Conservation (phyloP, 2,888 invertebrate genomes). For the Lepidochrysops patricia region DNA sequence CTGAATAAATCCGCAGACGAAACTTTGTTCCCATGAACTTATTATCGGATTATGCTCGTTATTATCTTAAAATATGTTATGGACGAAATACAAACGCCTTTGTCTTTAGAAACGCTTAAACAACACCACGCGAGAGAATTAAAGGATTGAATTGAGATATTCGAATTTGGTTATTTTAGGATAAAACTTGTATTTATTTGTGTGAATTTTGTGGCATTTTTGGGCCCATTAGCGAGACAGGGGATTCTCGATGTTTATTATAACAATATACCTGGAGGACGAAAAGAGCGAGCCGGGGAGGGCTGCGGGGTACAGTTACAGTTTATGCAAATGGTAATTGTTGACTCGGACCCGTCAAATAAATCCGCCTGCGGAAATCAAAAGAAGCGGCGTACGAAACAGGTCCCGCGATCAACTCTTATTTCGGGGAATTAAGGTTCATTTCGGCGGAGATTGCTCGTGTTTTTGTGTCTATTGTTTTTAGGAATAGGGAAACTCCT, state of each 20-base stretch:
- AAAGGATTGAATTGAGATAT: background rate
- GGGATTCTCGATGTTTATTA: background rate
- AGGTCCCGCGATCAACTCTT: background rate
- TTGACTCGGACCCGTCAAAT: background rate
- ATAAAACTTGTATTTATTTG: background rate
- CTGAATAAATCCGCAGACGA: background rate
- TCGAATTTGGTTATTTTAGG: background rate
- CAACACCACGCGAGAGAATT: background rate
- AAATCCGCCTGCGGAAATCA: slow-evolving; percentile 7
- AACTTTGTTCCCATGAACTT: slow-evolving; percentile 5
- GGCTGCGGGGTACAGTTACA: background rate
- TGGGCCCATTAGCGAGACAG: background rate
- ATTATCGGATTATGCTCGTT: slow-evolving; percentile 5
- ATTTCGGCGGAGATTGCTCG: background rate
- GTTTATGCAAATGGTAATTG: slow-evolving; percentile 9
- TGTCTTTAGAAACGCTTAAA: background rate
- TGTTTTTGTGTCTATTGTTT: background rate
- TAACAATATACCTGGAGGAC: background rate
- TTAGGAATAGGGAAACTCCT: background rate
- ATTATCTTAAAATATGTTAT: background rate
- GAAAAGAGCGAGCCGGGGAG: background rate
- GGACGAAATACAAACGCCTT: background rate
- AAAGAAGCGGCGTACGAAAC: background rate
- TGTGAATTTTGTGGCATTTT: background rate
- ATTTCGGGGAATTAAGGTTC: background rate